Conservation (phyloP, 2,113 vertebrate species). For the Zosterops borbonicus region DNA sequence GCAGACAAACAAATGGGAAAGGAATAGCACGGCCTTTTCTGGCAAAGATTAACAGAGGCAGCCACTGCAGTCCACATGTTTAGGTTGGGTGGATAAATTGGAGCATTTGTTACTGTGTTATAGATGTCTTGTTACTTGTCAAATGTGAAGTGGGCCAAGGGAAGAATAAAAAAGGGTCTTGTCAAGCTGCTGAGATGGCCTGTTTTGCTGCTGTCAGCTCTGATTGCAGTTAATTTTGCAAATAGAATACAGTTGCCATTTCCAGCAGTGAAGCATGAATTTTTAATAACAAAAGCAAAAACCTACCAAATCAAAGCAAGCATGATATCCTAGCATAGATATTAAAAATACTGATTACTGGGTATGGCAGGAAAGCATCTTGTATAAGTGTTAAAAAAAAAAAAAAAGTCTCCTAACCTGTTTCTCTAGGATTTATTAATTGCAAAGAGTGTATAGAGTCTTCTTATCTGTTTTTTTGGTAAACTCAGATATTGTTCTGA, state of each 20-base stretch:
- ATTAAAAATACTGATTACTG: not conserved
- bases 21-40: constrained; percentile 27
- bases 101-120: constrained; percentile 80
- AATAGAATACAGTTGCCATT: constrained; percentile 68
- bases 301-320: not conserved
- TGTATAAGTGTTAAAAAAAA: not conserved
- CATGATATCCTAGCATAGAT: not conserved
- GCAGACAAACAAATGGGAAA: constrained; percentile 53
- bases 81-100: constrained; percentile 81
- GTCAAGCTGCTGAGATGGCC: constrained; percentile 41
- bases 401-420: not conserved
- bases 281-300: constrained; percentile 27
- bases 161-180: constrained; percentile 68
- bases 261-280: constrained; percentile 65
- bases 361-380: not conserved
- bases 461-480: not conserved
- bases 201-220: constrained; percentile 52
- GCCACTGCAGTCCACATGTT: constrained; percentile 69
- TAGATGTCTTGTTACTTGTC: constrained; percentile 74
- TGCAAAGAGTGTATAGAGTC: not conserved
- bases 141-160: constrained; percentile 76
- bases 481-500: not conserved
- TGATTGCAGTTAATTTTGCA: constrained; percentile 70
- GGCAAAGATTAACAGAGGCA: constrained; percentile 65
- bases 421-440: not conserved